These are phyloP conservation scores for Artibeus jamaicensis DNA, from an alignment of 2,797 vertebrate species.

Conservation along the genomic window DNA sequence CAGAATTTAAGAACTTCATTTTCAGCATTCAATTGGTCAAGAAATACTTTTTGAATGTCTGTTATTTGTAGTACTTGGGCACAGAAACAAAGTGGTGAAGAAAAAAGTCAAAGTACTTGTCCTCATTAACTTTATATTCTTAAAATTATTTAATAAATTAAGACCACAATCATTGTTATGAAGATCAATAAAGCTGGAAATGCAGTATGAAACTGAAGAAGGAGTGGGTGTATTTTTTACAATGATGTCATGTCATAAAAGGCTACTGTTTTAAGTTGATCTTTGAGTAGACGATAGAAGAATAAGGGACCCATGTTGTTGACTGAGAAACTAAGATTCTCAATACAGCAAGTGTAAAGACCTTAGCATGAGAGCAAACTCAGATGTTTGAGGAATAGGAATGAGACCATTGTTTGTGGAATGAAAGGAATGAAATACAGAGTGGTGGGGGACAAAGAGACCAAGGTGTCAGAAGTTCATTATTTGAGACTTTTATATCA, in stretches of 20 bases:
- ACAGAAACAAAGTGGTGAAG: not conserved
- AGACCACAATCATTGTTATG: not conserved
- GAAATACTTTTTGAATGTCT: not conserved
- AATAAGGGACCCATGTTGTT: not conserved
- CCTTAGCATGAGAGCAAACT: not conserved
- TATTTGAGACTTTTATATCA: not conserved
- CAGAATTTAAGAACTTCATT: not conserved
- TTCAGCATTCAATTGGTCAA: not conserved
- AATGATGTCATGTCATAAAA: not conserved
- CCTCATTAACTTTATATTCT: not conserved
- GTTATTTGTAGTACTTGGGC: not conserved
- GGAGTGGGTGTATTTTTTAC: not conserved
- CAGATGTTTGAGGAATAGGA: not conserved
- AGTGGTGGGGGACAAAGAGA: not conserved
- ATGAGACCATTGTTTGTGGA: too few relatives aligned
- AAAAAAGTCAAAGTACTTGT: not conserved
- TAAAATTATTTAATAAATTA: not conserved
- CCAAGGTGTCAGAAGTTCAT: not conserved
- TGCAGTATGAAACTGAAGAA: not conserved
- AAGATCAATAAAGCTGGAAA: not conserved
- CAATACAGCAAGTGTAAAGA: not conserved
- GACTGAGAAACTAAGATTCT: not conserved
- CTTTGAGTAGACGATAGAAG: not conserved
- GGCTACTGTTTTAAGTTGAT: not conserved
- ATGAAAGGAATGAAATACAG: not conserved